Evolutionary conservation across 1,140 invertebrate species (phyloP), one percentile per base, ranked within the genome.

Genomic region (Scaptodrosophila lebanonensis): DNA sequence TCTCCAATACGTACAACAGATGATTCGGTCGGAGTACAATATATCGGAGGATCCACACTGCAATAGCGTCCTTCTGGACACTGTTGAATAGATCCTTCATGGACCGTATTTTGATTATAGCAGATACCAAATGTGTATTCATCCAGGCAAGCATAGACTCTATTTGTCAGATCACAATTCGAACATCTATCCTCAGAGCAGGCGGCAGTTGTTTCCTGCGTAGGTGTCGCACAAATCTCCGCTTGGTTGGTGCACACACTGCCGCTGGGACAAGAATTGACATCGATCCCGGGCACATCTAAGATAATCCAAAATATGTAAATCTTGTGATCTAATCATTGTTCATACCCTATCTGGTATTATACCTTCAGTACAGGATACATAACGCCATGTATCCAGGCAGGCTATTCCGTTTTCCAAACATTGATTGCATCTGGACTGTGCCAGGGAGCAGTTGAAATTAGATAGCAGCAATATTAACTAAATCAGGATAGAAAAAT

Each of bases 121-220:
- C 72, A 77, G 7, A 79, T 11, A 3, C 73, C 72, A 17, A 13
- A 68, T 3, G 32, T 27, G n/a, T 39, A 49, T 40, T 77, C 72
- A 45, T 40, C 54, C 1, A 77, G 1, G 36, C 73, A 77, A 8
- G 51, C 73, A 16, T 73, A 68, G 1, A 36, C 33, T 0, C 0
- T 2, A 9, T 32, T 35, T 1, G 68, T 68, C 1, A 39, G 8
- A n/a, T 32, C 17, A 16, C 73, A 79, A 38, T 79, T 42, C 0
- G 17, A 54, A 9, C 73, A 79, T 6, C 15, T 25, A 17, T 12
- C 13, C 0, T 30, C 56, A 44, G 43, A 35, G 22, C 64, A 39
- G 3, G 25, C 22, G 1, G 35, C 32, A 29, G 0, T 33, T 20
- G 32, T 30, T 8, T 16, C 17, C 15, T 22, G 27, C 7, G 8